These are phyloP conservation scores for Gyrodactylus salaris DNA, from an alignment of 1,140 invertebrate genomes.

Conservation along the genomic window DNA sequence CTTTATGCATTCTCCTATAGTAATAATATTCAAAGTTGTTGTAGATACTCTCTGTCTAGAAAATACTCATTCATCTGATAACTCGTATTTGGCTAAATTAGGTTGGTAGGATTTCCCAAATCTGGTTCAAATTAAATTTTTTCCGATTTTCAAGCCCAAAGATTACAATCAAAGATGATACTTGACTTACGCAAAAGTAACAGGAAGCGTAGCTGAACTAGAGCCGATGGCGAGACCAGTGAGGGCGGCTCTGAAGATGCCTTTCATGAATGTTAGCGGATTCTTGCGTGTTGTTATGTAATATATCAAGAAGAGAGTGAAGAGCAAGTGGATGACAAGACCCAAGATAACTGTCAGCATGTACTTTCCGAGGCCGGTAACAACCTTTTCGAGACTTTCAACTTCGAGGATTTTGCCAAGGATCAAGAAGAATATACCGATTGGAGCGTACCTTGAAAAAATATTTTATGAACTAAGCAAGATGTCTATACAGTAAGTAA, in stretches of 20 bases:
- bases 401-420: conserved; percentile 49
- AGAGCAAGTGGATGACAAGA: conserved; percentile 46
- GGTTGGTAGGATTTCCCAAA: too few relatives aligned
- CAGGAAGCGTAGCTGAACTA: conserved; percentile 55
- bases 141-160: too few relatives aligned
- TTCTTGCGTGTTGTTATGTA: conserved; percentile 25
- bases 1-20: too few relatives aligned
- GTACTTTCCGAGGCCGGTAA: conserved; percentile 44
- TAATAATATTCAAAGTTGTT: too few relatives aligned
- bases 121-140: too few relatives aligned
- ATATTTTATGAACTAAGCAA: too few relatives aligned
- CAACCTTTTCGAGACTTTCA: conserved; percentile 35
- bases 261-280: conserved; percentile 25
- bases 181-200: conserved; percentile 35
- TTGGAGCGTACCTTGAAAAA: conserved; percentile 37
- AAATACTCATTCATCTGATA: too few relatives aligned
- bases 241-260: conserved; percentile 31
- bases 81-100: too few relatives aligned
- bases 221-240: conserved; percentile 55
- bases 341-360: conserved; percentile 33
- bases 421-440: conserved; percentile 54
- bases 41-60: too few relatives aligned
- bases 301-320: conserved; percentile 38
- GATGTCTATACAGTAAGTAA: too few relatives aligned
- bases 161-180: not conserved